Evolutionary conservation across 2,113 vertebrate genomes (phyloP).

Genomic region (Glaucidium brasilianum): DNA sequence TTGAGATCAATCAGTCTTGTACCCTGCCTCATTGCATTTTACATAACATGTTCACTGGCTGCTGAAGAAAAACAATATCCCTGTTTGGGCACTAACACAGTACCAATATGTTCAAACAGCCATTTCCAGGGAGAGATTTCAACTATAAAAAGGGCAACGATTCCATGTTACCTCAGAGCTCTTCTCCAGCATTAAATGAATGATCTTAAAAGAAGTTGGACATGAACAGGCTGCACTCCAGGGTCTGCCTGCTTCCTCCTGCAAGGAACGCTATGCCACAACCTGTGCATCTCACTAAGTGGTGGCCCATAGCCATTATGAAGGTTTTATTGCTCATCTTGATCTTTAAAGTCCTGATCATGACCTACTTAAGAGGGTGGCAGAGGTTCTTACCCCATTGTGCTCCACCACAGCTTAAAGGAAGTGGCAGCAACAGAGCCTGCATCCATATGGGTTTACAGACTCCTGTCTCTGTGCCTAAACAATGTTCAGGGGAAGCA

Average conservation of each 20-base stretch:
- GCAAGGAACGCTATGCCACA: neutral
- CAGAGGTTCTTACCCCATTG: neutral
- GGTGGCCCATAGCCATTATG: fast-evolving
- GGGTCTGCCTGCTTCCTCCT: neutral
- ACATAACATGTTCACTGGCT: neutral
- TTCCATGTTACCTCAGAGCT: neutral
- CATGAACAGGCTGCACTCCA: fast-evolving
- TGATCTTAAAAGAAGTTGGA: neutral
- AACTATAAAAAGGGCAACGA: neutral
- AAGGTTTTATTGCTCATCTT: neutral
- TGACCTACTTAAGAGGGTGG: neutral
- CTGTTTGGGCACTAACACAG: neutral
- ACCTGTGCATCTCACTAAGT: fast-evolving
- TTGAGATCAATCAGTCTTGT: neutral
- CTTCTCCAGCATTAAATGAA: neutral
- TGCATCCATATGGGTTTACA: neutral
- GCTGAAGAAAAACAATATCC: neutral
- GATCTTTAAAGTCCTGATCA: neutral
- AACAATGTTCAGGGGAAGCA: neutral
- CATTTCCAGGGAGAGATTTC: neutral
- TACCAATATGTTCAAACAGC: neutral
- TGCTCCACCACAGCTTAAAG: neutral
- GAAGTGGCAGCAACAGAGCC: neutral
- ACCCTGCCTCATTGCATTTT: neutral
- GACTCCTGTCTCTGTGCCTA: neutral